Conservation (phyloP, 2,888 invertebrate species). For the Nemoura dubitans region DNA sequence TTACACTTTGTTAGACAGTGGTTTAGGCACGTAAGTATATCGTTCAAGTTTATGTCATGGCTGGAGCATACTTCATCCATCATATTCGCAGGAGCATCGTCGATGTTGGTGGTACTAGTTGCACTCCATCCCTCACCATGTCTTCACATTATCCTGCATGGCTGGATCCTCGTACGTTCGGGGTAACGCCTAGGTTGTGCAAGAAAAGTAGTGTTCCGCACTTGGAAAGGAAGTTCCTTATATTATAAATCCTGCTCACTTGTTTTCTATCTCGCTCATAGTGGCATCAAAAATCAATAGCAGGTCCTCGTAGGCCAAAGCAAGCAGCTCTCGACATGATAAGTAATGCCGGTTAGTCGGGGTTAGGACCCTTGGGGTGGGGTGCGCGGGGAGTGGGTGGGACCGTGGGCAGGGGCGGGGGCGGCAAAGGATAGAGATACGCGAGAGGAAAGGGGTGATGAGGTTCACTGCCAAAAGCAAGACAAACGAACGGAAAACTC, state of each 20-base stretch:
- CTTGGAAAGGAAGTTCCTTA: not conserved
- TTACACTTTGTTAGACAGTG: conserved; percentile 12
- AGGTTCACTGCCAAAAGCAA: conserved; percentile 35
- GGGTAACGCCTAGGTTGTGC: not conserved
- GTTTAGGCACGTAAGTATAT: conserved; percentile 12
- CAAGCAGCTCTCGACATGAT: conserved; percentile 34
- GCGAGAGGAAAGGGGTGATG: not conserved
- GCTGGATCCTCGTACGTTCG: not conserved
- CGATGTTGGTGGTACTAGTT: not conserved
- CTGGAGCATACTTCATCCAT: conserved; percentile 30
- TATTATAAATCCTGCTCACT: conserved; percentile 28
- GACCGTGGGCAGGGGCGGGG: not conserved
- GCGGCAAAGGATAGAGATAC: conserved; percentile 17
- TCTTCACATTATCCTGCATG: not conserved
- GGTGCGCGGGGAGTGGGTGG: not conserved
- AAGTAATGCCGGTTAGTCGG: conserved; percentile 37
- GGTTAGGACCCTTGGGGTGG: conserved; percentile 14
- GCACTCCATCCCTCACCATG: not conserved
- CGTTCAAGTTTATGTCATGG: conserved; percentile 18
- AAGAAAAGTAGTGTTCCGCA: not conserved
- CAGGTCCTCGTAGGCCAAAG: not conserved
- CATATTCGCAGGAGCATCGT: not conserved
- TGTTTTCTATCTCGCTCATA: conserved; percentile 29
- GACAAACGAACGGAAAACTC: conserved; percentile 33
- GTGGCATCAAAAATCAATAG: conserved; percentile 41